Percentiles rank a stretch among this genome's conserved stretches.
phyloP scores from a whole-genome alignment of 2,113 vertebrate genomes.

The Erinaceus europaeus region DNA sequence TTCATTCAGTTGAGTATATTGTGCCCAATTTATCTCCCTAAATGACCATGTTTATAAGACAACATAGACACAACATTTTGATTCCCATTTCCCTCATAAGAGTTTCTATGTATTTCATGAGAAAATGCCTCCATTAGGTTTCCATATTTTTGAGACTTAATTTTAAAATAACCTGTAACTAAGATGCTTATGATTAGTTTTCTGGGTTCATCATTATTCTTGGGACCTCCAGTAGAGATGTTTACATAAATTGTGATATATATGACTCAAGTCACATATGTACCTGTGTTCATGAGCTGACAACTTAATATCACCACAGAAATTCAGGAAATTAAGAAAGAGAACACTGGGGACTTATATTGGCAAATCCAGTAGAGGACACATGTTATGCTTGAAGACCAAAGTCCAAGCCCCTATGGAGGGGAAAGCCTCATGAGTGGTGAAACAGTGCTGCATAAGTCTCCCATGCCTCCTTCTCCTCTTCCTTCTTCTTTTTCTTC shows the following conservation, averaged over 20 bases:
- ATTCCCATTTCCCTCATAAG: background rate
- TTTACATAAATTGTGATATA: background rate
- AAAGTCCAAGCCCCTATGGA: too few species aligned
- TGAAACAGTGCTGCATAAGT: too few species aligned
- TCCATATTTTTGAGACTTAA: background rate
- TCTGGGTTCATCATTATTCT: background rate
- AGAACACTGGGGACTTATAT: too few species aligned
- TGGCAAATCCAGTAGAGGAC: too few species aligned
- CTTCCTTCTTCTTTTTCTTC: too few species aligned
- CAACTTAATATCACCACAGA: too few species aligned
- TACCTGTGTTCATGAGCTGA: too few species aligned
- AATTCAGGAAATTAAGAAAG: too few species aligned
- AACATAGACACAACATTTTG: background rate
- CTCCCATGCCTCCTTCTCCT: too few species aligned
- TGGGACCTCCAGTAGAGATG: rapidly evolving
- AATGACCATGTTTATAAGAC: background rate
- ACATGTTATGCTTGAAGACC: too few species aligned
- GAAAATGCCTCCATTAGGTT: background rate
- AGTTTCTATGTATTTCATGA: background rate
- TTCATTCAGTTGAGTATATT: background rate
- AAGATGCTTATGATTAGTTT: background rate
- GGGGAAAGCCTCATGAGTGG: too few species aligned
- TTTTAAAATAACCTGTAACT: background rate
- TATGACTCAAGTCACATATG: background rate
- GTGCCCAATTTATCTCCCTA: background rate